A percentile compares a stretch with the other conserved stretches of the same genome.
Conservation (phyloP, 2,797 vertebrate genomes). For the Notolabrus celidotus region DNA sequence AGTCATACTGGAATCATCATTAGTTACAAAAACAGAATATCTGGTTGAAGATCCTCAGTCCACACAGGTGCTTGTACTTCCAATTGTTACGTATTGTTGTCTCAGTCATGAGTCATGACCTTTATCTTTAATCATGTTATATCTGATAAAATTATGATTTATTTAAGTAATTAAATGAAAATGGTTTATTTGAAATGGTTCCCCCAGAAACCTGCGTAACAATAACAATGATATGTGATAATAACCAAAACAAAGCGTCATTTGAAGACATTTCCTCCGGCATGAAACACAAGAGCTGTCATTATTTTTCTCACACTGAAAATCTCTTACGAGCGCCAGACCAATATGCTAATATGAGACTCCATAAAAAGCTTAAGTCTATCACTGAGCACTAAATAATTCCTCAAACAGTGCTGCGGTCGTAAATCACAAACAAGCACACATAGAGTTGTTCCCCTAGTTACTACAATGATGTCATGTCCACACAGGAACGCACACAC, state of each 20-base stretch:
- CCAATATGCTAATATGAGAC: constrained; percentile 38
- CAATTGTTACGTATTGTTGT: background rate
- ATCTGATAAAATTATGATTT: background rate
- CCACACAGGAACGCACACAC: constrained; percentile 5
- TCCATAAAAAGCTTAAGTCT: constrained; percentile 46
- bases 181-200: background rate
- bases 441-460: constrained; percentile 10
- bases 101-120: background rate
- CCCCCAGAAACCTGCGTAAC: constrained; percentile 68
- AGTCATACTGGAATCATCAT: too few species aligned
- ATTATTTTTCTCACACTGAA: constrained; percentile 26
- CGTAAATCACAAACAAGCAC: constrained; percentile 35
- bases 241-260: constrained; percentile 42
- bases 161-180: background rate
- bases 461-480: constrained; percentile 40
- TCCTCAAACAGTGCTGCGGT: constrained; percentile 22
- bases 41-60: too few species aligned
- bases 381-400: constrained; percentile 40
- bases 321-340: constrained; percentile 8
- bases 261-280: constrained; percentile 76
- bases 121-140: background rate
- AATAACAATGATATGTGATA: constrained; percentile 30
- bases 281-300: constrained; percentile 5
- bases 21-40: too few species aligned
- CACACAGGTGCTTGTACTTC: background rate